Evolutionary conservation across 2,888 invertebrate genomes (phyloP).

Genomic region (Candidula unifasciata): DNA sequence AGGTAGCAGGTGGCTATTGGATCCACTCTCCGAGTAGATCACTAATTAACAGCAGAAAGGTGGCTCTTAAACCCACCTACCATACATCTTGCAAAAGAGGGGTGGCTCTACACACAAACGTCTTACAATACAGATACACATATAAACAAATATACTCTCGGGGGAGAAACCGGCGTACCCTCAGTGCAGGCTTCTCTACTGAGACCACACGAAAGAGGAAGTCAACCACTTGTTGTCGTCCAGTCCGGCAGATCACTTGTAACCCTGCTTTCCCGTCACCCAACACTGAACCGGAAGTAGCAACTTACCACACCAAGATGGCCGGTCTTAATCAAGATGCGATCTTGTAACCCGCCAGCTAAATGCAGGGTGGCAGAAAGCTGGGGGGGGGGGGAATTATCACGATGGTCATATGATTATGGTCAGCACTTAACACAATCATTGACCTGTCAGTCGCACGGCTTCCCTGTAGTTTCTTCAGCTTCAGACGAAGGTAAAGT

Average conservation of each 20-base stretch:
- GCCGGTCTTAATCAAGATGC: slow-evolving; percentile 3
- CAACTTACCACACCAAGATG: slow-evolving; percentile 20
- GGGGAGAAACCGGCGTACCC: slow-evolving; percentile 2
- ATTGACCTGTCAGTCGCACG: too few species aligned
- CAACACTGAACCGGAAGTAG: slow-evolving; percentile 37
- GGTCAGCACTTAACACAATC: neutral
- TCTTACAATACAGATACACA: too few species aligned
- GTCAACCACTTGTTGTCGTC: slow-evolving; percentile 13
- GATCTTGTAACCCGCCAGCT: neutral
- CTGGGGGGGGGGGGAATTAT: neutral
- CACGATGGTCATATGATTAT: neutral
- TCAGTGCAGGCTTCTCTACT: neutral
- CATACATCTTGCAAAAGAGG: too few species aligned
- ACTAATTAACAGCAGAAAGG: too few species aligned
- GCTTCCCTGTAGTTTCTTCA: neutral
- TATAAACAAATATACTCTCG: too few species aligned
- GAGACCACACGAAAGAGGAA: slow-evolving; percentile 37
- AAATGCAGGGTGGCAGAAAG: slow-evolving; percentile 23
- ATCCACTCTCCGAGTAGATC: too few species aligned
- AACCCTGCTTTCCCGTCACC: slow-evolving; percentile 14
- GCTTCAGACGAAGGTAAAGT: too few species aligned
- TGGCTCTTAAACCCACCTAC: too few species aligned
- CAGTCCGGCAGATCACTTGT: slow-evolving; percentile 5
- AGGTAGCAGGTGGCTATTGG: too few species aligned
- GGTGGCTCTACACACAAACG: too few species aligned